These are phyloP conservation scores for Drosophila paucipuncta DNA, from an alignment of 2,888 invertebrate genomes.

Conservation along the genomic window DNA sequence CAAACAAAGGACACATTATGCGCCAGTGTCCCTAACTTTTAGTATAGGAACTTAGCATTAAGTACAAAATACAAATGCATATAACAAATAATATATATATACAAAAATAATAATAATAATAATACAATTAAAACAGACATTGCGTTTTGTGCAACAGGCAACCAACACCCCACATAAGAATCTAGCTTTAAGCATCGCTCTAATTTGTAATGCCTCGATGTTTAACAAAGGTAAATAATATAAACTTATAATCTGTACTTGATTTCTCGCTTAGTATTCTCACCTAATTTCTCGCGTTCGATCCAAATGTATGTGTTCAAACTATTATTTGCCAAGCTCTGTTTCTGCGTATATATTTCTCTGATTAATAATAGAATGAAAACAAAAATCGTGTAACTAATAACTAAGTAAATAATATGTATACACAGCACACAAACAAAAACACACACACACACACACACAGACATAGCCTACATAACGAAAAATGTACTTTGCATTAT, in stretches of 20 bases:
- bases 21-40: slow-evolving; percentile 74
- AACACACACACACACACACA: background rate
- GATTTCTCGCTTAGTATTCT: slow-evolving; percentile 17
- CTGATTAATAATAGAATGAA: slow-evolving; percentile 2
- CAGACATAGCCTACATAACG: slow-evolving; percentile 30
- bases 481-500: slow-evolving; percentile 55
- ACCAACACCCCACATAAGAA: slow-evolving; percentile 16
- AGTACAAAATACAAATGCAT: slow-evolving; percentile 23
- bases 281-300: slow-evolving; percentile 5
- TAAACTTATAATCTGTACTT: slow-evolving; percentile 5
- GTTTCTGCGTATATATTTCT: slow-evolving; percentile 33
- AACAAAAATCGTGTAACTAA: slow-evolving; percentile 40
- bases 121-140: slow-evolving; percentile 13
- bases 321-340: slow-evolving; percentile 42
- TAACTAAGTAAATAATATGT: slow-evolving; percentile 26
- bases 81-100: slow-evolving; percentile 24
- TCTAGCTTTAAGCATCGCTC: slow-evolving; percentile 70
- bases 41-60: slow-evolving; percentile 60
- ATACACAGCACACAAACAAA: background rate
- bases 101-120: slow-evolving; percentile 23
- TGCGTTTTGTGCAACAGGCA: slow-evolving; percentile 47
- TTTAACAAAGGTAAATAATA: slow-evolving; percentile 21
- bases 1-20: slow-evolving; percentile 59
- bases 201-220: slow-evolving; percentile 51
- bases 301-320: slow-evolving; percentile 60